Evolutionary conservation across 2,797 vertebrate genomes (phyloP).

Genomic region (Rhabdophis nuchalis): DNA sequence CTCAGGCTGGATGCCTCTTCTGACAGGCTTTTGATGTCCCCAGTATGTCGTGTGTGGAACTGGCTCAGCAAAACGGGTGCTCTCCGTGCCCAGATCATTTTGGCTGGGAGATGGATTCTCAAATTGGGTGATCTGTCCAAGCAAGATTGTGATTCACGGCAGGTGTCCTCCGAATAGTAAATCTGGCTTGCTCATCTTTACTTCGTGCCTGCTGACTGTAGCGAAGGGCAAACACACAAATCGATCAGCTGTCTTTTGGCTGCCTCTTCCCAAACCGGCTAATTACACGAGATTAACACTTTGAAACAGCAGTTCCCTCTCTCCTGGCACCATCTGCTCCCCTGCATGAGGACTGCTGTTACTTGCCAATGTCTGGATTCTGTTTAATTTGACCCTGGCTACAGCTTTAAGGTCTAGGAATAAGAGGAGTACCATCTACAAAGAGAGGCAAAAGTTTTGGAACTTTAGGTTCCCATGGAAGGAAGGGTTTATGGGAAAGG

Average conservation of each 20-base stretch:
- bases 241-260: slow-evolving; percentile 22
- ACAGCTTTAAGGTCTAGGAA: background rate
- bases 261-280: slow-evolving; percentile 21
- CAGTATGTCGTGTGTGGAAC: background rate
- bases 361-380: slow-evolving; percentile 2
- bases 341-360: background rate
- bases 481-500: background rate
- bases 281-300: slow-evolving; percentile 27
- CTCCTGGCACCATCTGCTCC: slow-evolving; percentile 23
- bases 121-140: background rate
- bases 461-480: background rate
- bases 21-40: background rate
- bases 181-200: background rate
- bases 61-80: background rate
- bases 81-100: slow-evolving; percentile 9
- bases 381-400: background rate
- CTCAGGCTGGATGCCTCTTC: background rate
- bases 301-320: slow-evolving; percentile 3
- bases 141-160: slow-evolving; percentile 12
- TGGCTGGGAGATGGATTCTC: slow-evolving; percentile 11
- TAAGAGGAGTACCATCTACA: background rate
- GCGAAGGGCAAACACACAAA: background rate
- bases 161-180: slow-evolving; percentile 5
- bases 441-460: background rate
- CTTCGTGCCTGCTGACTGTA: background rate